These are phyloP conservation scores for Octodon degus DNA, from an alignment of 2,113 vertebrate species.

Conservation along the genomic window DNA sequence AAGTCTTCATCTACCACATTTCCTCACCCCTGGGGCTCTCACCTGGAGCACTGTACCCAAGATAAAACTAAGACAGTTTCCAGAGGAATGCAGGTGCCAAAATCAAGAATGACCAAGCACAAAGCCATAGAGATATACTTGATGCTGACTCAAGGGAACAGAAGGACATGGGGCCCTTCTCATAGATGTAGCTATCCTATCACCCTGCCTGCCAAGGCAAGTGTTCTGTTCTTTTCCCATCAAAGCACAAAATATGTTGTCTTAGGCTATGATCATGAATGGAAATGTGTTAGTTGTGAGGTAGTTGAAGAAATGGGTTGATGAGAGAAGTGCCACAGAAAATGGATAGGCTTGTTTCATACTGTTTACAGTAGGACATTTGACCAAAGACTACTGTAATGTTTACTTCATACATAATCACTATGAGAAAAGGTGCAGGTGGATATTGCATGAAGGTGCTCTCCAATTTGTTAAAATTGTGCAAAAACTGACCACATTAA, in stretches of 20 bases:
- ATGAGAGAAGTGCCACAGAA: neutral
- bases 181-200: neutral
- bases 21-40: fast-evolving
- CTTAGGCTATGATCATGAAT: neutral
- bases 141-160: neutral
- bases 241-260: slow-evolving; percentile 46
- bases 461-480: slow-evolving; percentile 42
- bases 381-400: slow-evolving; percentile 25
- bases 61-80: neutral
- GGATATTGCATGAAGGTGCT: neutral
- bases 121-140: neutral
- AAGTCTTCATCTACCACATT: neutral
- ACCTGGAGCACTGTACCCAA: neutral
- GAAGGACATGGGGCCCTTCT: neutral
- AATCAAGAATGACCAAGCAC: neutral
- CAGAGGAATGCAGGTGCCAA: neutral
- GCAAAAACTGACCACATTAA: neutral
- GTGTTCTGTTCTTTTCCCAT: neutral
- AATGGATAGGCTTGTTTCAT: neutral
- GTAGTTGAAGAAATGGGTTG: neutral
- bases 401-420: neutral
- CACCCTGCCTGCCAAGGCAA: neutral
- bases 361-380: neutral
- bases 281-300: neutral
- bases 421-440: slow-evolving; percentile 37